Conservation (phyloP, 2,888 invertebrate genomes). For the Dermolepida albohirtum region DNA sequence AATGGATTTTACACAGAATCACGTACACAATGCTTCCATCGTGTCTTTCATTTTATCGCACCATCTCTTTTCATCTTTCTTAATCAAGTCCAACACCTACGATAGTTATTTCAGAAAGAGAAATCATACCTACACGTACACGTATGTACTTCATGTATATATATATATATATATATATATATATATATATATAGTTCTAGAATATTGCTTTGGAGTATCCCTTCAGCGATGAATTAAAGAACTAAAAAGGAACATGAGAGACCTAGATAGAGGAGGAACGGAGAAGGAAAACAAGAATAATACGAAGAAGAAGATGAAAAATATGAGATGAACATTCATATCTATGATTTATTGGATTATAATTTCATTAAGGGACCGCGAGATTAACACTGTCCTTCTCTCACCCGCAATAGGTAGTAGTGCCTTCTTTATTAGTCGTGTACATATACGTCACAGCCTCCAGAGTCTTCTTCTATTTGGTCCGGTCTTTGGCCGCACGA, state of each 20-base stretch:
- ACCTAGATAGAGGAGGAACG: neutral
- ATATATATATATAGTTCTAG: too few relatives aligned
- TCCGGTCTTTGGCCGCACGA: constrained; percentile 53
- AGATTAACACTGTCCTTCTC: constrained; percentile 5
- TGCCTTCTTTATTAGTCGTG: neutral
- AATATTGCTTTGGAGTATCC: too few relatives aligned
- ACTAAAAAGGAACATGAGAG: too few relatives aligned
- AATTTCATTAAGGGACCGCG: constrained; percentile 32
- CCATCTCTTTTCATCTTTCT: neutral
- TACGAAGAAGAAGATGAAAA: constrained; percentile 5
- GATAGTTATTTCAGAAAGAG: neutral
- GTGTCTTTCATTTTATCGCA: neutral
- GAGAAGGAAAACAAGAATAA: neutral
- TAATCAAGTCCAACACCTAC: constrained; percentile 7
- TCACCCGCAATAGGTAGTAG: neutral
- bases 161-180: too few relatives aligned
- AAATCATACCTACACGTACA: too few relatives aligned
- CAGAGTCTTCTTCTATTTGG: constrained; percentile 47
- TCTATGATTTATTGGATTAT: constrained; percentile 33
- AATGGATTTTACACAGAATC: constrained; percentile 1
- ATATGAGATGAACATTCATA: constrained; percentile 19
- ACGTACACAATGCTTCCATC: constrained; percentile 15
- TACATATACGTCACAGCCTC: constrained; percentile 8
- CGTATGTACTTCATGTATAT: too few relatives aligned
- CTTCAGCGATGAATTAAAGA: too few relatives aligned